phyloP scores from a whole-genome alignment of 2,113 vertebrate genomes.

The Rhombomys opimus region DNA sequence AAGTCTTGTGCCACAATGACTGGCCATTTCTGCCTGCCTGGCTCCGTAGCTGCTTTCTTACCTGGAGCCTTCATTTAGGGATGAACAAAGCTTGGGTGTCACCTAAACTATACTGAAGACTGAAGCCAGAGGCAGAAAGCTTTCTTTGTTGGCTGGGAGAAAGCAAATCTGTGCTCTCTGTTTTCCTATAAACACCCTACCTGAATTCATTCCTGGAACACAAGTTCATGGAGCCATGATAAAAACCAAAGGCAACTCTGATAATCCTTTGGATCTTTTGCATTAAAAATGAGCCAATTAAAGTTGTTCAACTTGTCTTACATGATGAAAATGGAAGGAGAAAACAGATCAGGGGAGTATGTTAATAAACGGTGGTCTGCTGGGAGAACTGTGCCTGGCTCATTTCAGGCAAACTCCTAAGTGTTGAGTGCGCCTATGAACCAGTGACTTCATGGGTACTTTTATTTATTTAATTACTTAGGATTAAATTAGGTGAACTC shows the following conservation, averaged over 20 bases:
- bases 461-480: constrained; percentile 16
- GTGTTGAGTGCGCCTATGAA: constrained; percentile 18
- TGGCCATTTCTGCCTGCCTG: background rate
- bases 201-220: background rate
- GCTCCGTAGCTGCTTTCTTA: background rate
- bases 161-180: background rate
- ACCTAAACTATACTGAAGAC: background rate
- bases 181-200: constrained; percentile 40
- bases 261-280: constrained; percentile 32
- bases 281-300: background rate
- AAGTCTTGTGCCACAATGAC: background rate
- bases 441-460: background rate
- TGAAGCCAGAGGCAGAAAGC: background rate
- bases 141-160: background rate
- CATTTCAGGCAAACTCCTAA: background rate
- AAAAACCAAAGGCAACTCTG: background rate
- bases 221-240: background rate
- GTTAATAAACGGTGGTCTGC: background rate
- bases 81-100: background rate
- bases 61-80: background rate
- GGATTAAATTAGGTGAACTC: constrained; percentile 55
- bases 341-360: background rate
- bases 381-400: background rate
- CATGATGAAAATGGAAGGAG: background rate
- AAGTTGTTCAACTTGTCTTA: constrained; percentile 14